Conservation (phyloP, 2,888 invertebrate genomes). For the Phytoseiulus persimilis region DNA sequence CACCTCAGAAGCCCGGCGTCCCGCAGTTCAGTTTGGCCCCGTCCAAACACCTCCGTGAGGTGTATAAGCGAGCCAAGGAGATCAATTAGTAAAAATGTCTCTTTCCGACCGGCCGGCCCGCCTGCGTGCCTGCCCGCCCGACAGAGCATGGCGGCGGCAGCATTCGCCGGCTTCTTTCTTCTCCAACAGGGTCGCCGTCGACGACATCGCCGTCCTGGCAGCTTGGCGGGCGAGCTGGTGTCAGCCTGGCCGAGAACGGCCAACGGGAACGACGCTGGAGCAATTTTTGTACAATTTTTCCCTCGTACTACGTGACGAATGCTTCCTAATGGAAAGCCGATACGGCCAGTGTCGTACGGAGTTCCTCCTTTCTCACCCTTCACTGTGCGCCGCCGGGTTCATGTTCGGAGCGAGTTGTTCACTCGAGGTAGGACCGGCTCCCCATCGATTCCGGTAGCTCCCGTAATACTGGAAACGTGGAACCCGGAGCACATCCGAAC, state of each 20-base stretch:
- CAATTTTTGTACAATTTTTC: conserved; percentile 35
- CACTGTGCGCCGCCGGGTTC: neutral
- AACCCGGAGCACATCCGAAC: too few species aligned
- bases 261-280: neutral
- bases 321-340: conserved; percentile 38
- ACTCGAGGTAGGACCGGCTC: neutral
- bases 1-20: neutral
- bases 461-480: too few species aligned
- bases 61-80: conserved; percentile 31
- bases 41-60: conserved; percentile 16
- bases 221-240: neutral
- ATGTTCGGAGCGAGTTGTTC: neutral
- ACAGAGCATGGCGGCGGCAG: neutral
- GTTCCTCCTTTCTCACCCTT: neutral
- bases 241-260: neutral
- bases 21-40: neutral
- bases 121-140: neutral
- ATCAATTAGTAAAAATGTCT: conserved; percentile 39
- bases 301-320: conserved; percentile 37
- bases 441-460: neutral
- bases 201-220: neutral
- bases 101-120: neutral
- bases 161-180: neutral
- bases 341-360: conserved; percentile 10
- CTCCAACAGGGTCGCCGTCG: neutral